A percentile compares a stretch with the other conserved stretches of the same genome.
Evolutionary conservation across 2,113 vertebrate genomes (phyloP).

Genomic region (Hemiprocne comata): DNA sequence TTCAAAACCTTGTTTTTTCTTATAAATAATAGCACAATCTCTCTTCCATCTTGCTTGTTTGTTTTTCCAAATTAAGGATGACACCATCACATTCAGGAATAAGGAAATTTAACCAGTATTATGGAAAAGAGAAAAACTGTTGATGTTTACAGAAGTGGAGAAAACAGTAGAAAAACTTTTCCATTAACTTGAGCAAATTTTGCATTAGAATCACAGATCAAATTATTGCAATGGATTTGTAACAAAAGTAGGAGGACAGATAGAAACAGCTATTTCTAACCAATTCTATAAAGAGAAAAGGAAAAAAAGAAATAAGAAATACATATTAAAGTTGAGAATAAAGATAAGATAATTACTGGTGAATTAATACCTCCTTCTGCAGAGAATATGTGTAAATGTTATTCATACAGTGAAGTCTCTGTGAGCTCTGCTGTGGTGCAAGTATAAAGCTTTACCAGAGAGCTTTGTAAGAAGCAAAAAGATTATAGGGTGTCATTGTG

Average conservation of each 20-base stretch:
- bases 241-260: not conserved
- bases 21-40: not conserved
- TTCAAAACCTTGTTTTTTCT: not conserved
- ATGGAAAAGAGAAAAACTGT: not conserved
- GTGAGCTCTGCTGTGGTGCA: not conserved
- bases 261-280: not conserved
- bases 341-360: not conserved
- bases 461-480: not conserved
- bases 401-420: not conserved
- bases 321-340: not conserved
- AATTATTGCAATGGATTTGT: not conserved
- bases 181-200: not conserved
- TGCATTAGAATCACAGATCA: not conserved
- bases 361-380: not conserved
- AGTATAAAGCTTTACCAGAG: not conserved
- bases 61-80: not conserved
- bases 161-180: not conserved
- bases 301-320: not conserved
- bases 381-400: not conserved
- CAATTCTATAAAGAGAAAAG: not conserved
- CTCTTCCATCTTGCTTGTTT: not conserved
- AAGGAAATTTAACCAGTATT: not conserved
- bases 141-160: not conserved
- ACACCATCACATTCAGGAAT: not conserved
- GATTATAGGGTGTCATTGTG: not conserved